Evolutionary conservation across 2,113 vertebrate genomes (phyloP).

Genomic region (Xiphophorus maculatus): DNA sequence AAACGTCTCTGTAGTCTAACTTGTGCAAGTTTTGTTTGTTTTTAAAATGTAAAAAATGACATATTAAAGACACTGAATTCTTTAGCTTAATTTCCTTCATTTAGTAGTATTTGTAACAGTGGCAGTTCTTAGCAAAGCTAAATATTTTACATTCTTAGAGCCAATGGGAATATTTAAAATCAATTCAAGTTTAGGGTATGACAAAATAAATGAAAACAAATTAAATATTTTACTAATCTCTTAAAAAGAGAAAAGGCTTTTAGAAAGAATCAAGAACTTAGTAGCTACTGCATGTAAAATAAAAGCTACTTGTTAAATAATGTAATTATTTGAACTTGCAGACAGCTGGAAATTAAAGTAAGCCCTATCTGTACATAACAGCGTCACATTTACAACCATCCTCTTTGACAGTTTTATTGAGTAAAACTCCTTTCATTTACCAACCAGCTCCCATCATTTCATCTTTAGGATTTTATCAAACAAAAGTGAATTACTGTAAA

Average conservation of each 20-base stretch:
- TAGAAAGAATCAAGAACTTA: neutral
- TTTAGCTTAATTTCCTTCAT: too few species aligned
- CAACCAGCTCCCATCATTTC: constrained; percentile 4
- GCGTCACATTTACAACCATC: neutral
- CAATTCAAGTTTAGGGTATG: neutral
- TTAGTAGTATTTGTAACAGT: too few species aligned
- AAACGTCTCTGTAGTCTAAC: too few species aligned
- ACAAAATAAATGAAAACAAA: neutral
- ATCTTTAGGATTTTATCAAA: neutral
- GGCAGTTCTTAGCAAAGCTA: neutral
- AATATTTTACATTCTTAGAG: neutral
- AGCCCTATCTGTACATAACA: neutral
- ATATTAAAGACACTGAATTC: too few species aligned
- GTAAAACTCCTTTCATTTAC: constrained; percentile 2
- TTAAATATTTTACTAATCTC: neutral
- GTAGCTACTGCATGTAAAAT: neutral
- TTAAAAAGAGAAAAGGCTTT: neutral
- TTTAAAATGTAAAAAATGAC: too few species aligned
- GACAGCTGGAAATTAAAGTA: neutral
- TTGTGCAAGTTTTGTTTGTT: too few species aligned
- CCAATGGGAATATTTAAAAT: neutral
- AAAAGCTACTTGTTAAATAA: neutral
- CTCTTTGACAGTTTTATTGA: constrained; percentile 1
- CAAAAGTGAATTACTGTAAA: neutral
- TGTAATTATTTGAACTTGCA: neutral